phyloP scores from a whole-genome alignment of 2,888 invertebrate genomes.

The Perithous albicinctus region DNA sequence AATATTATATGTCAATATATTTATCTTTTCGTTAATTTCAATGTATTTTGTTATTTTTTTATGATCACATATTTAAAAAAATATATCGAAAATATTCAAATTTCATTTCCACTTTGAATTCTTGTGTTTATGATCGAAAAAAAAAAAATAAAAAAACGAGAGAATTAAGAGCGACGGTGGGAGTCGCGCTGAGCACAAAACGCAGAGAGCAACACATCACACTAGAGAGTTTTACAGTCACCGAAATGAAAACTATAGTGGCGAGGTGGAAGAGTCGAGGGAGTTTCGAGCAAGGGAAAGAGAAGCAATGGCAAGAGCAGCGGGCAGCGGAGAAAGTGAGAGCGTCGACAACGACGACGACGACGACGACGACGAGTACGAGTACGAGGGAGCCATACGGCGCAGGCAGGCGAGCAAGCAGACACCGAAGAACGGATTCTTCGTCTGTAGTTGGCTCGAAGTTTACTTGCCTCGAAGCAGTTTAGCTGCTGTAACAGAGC shows the following conservation, averaged over 20 bases:
- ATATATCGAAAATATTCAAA: no score
- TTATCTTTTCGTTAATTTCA: no score
- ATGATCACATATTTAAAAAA: no score
- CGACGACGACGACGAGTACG: no score
- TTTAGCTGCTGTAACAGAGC: slow-evolving; percentile 57
- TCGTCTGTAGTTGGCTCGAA: slow-evolving; percentile 42
- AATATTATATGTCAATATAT: no score
- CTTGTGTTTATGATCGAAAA: background rate
- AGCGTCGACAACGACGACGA: slow-evolving; percentile 58
- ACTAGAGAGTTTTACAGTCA: slow-evolving; percentile 82
- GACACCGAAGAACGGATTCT: slow-evolving; percentile 44
- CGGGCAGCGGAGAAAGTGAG: slow-evolving; percentile 74
- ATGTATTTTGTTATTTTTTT: no score
- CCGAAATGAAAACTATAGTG: slow-evolving; percentile 83
- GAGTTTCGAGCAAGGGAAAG: slow-evolving; percentile 53
- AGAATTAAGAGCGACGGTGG: slow-evolving; percentile 68
- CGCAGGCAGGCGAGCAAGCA: slow-evolving; percentile 20
- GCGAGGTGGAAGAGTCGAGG: slow-evolving; percentile 61
- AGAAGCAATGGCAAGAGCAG: slow-evolving; percentile 83
- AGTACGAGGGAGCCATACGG: slow-evolving; percentile 22
- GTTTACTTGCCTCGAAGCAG: slow-evolving; percentile 57
- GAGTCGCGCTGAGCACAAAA: slow-evolving; percentile 48
- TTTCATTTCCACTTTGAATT: background rate
- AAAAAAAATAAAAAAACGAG: no score
- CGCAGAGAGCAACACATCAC: slow-evolving; percentile 54